These are phyloP conservation scores for Magallana nippona DNA, from an alignment of 2,888 invertebrate genomes.

Conservation along the genomic window DNA sequence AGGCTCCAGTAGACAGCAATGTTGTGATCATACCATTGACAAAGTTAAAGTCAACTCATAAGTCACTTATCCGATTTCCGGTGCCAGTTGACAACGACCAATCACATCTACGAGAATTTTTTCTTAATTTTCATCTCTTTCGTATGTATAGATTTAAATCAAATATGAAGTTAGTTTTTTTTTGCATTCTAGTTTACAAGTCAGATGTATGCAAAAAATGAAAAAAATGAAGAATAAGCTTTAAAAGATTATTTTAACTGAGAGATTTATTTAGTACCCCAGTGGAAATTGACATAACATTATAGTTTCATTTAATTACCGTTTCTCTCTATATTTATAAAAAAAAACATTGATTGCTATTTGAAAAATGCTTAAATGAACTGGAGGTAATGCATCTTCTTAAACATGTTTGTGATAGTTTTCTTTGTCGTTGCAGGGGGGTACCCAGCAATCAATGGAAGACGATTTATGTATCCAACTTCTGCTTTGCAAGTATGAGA, in stretches of 20 bases:
- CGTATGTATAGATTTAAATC: background rate
- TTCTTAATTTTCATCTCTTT: background rate
- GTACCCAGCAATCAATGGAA: constrained; percentile 5
- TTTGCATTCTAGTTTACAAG: too few species aligned
- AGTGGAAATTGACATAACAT: too few species aligned
- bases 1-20: background rate
- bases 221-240: too few species aligned
- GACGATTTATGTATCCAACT: background rate
- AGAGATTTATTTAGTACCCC: too few species aligned
- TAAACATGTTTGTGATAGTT: background rate
- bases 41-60: background rate
- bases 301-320: too few species aligned
- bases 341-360: too few species aligned
- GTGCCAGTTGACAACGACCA: background rate
- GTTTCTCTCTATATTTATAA: too few species aligned
- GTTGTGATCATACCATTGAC: background rate
- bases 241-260: too few species aligned
- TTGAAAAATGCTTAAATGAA: too few species aligned
- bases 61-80: background rate
- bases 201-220: too few species aligned
- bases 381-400: too few species aligned
- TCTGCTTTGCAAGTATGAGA: background rate
- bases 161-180: too few species aligned
- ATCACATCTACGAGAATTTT: background rate
- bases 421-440: background rate